Evolutionary conservation across 2,888 invertebrate species (phyloP).

Genomic region (Tenthredo scrophulariae): DNA sequence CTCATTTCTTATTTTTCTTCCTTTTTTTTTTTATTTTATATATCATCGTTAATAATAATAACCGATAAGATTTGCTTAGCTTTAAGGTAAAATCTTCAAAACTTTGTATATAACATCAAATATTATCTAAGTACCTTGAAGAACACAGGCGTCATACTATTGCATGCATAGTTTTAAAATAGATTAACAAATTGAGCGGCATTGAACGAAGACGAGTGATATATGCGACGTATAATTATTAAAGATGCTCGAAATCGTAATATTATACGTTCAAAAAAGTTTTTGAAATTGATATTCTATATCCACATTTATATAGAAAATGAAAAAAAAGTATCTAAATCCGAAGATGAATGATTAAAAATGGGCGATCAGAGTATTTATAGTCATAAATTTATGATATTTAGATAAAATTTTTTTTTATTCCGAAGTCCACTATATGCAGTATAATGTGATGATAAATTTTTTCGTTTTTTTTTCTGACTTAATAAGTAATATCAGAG

Average conservation of each 20-base stretch:
- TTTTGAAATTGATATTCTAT: neutral
- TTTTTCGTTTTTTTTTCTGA: neutral
- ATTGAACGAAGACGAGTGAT: neutral
- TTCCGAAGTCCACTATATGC: neutral
- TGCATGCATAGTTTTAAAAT: neutral
- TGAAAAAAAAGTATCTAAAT: neutral
- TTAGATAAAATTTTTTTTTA: neutral
- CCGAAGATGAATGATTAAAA: neutral
- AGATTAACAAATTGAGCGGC: neutral
- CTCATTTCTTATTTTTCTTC: neutral
- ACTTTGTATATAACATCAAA: neutral
- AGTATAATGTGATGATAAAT: neutral
- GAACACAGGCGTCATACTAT: neutral
- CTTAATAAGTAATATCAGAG: neutral
- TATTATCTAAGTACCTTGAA: neutral
- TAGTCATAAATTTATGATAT: neutral
- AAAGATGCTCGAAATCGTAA: neutral
- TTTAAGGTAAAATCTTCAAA: neutral
- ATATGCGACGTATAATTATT: neutral
- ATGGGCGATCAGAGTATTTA: neutral
- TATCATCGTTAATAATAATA: neutral
- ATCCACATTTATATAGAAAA: neutral
- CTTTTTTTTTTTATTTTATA: neutral
- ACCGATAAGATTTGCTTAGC: no score
- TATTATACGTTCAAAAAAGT: no score